These are phyloP conservation scores for Diorhabda sublineata DNA, from an alignment of 1,140 invertebrate species.

Conservation along the genomic window DNA sequence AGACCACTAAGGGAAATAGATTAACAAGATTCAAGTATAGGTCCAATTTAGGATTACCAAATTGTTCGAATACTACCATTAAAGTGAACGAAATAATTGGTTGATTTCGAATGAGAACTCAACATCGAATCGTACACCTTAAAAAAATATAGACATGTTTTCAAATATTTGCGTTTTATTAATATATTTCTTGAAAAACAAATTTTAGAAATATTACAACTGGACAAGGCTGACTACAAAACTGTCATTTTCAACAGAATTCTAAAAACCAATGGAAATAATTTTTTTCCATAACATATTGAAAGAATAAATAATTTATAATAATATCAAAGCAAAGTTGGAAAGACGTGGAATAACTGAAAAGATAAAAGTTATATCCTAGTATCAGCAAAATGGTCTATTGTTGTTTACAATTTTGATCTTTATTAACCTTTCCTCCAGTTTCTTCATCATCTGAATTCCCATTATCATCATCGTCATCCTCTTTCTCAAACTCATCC, in stretches of 20 bases:
- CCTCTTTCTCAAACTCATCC: conserved; percentile 65
- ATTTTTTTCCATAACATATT: conserved; percentile 4
- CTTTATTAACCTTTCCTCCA: conserved; percentile 18
- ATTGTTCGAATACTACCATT: too few species aligned
- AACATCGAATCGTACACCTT: too few species aligned
- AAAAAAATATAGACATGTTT: too few species aligned
- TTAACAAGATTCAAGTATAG: too few species aligned
- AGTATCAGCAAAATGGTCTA: background rate
- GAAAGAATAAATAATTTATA: conserved; percentile 8
- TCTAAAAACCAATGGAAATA: background rate
- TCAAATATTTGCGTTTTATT: background rate
- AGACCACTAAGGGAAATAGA: too few species aligned
- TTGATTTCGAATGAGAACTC: too few species aligned
- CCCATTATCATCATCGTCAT: conserved; percentile 53
- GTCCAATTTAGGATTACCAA: too few species aligned
- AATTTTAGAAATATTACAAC: conserved; percentile 15
- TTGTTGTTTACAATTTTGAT: background rate
- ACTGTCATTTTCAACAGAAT: background rate
- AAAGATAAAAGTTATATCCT: conserved; percentile 7
- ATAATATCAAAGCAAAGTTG: background rate
- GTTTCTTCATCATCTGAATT: conserved; percentile 42
- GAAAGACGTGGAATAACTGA: background rate
- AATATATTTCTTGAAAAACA: conserved; percentile 14
- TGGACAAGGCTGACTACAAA: background rate
- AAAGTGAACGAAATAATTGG: too few species aligned